Base-by-base conservation (phyloP, 2,888 invertebrate genomes). In the Cistogaster globosa region DNA sequence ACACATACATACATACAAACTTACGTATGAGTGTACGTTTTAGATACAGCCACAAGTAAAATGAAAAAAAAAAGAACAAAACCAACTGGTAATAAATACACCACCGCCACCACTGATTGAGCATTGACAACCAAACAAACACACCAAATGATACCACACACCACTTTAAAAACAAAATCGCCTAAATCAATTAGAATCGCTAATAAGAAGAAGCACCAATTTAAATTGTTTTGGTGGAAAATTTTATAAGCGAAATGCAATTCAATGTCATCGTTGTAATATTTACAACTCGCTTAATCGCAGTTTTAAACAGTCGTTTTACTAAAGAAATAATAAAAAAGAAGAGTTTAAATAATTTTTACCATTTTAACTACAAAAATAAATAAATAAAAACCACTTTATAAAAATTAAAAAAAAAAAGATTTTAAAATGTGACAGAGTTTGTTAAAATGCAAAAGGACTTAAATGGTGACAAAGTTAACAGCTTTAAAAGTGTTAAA, bases 161-260 rank as follows among this genome's bases (percentile, higher is more conserved):
- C 6, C 12, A 12, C 2, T 12, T 12, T 12, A 42, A 42, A n/a
- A 12, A 42, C 12, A 12, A 12, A 76, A 57, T 76, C 57, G 22
- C 58, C n/a, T 48, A 76, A 76, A 76, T 76, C 55, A 76, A 67
- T 67, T 77, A 53, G 76, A 76, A 77, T 77, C 18, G 22, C 22
- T 60, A 77, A 32, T 7, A 32, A n/a, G n/a, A n/a, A n/a, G n/a
- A n/a, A 32, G 32, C 32, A 6, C 32, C 32, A 32, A 32, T 4
- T 2, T 2, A 2, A 36, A 14, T 18, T 20, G 45, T 62, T 53
- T 48, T 18, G 12, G 22, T 45, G 11, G 57, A 20, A 60, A n/a
- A n/a, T n/a, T n/a, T n/a, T n/a, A n/a, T n/a, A n/a, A n/a, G 42
- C 4, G 32, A 32, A 32, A 32, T 32, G 8, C 32, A 32, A 6